phyloP scores from a whole-genome alignment of 2,797 vertebrate species.

The Heliangelus exortis region DNA sequence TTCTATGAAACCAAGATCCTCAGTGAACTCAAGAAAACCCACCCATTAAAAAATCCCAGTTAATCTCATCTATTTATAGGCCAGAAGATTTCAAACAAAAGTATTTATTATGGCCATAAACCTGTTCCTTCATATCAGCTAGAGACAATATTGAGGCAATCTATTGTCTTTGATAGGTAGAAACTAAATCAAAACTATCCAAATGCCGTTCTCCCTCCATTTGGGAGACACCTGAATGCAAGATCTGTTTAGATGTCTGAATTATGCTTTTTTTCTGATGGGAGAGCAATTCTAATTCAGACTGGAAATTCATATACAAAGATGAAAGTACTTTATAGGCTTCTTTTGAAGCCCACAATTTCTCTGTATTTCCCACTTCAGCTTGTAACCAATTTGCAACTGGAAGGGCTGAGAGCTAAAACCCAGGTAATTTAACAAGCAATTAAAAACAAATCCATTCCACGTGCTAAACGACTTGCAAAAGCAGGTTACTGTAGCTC shows the following conservation, averaged over 20 bases:
- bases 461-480: not conserved
- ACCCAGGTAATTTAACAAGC: conserved; percentile 20
- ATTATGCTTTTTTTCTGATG: fast-evolving
- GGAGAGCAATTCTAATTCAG: not conserved
- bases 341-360: not conserved
- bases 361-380: not conserved
- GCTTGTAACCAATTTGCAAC: not conserved
- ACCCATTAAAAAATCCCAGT: not conserved
- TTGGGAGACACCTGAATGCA: not conserved
- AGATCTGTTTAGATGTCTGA: not conserved
- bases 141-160: not conserved
- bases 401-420: not conserved
- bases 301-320: not conserved
- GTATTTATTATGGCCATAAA: not conserved
- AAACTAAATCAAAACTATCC: not conserved
- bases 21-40: not conserved
- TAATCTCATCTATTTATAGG: not conserved
- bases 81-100: not conserved
- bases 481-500: conserved; percentile 21
- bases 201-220: not conserved
- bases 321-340: not conserved
- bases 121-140: not conserved
- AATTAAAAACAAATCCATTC: conserved; percentile 51
- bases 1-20: not conserved
- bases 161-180: not conserved